phyloP scores from a whole-genome alignment of 2,888 invertebrate genomes.

The Arge pagana region DNA sequence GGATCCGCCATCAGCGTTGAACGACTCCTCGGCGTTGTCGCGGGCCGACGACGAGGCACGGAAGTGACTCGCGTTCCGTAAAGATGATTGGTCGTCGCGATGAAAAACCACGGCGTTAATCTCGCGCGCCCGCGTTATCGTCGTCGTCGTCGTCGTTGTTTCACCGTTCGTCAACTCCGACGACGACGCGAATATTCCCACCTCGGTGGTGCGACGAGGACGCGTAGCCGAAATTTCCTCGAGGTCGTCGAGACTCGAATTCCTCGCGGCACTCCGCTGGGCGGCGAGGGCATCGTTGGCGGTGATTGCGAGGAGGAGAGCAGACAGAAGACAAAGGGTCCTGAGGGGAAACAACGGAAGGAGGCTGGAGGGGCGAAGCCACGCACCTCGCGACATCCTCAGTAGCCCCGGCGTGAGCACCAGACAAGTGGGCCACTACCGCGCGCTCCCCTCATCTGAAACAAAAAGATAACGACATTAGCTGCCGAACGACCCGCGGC shows the following conservation, averaged over 20 bases:
- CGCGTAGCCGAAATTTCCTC: neutral
- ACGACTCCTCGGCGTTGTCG: neutral
- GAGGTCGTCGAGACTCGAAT: neutral
- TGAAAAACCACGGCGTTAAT: neutral
- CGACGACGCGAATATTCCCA: neutral
- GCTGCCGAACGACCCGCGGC: too few relatives aligned
- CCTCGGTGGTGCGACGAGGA: neutral
- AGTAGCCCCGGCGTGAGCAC: slow-evolving; percentile 48
- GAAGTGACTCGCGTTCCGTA: neutral
- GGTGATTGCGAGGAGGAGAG: slow-evolving; percentile 46
- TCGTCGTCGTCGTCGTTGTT: neutral
- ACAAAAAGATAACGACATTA: too few relatives aligned
- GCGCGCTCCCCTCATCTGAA: slow-evolving; percentile 44
- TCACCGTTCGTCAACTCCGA: slow-evolving; percentile 1
- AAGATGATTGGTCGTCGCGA: neutral
- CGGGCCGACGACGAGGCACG: neutral
- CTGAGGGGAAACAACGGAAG: slow-evolving; percentile 25
- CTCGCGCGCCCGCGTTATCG: too few relatives aligned
- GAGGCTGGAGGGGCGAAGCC: slow-evolving; percentile 35
- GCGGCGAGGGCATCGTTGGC: slow-evolving; percentile 24
- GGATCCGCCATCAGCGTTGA: neutral
- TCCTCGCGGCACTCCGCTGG: neutral
- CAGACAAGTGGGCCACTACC: slow-evolving; percentile 16
- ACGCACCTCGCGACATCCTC: slow-evolving; percentile 52
- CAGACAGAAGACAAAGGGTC: slow-evolving; percentile 32